Base-by-base conservation (phyloP, 2,113 vertebrate species). In the Erythrocebus patas region DNA sequence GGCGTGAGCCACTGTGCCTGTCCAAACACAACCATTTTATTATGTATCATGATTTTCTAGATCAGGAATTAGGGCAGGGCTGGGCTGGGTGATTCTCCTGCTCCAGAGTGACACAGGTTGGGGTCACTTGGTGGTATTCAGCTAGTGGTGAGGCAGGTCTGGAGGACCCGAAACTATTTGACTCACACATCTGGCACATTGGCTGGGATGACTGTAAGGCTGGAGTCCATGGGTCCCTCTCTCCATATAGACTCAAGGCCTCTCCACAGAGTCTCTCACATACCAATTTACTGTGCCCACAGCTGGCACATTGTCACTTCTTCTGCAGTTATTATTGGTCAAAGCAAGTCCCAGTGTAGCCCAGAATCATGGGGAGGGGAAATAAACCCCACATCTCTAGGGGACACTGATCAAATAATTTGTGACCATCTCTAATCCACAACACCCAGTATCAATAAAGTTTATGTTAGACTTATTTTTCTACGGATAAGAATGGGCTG, bases 1-100 rank as follows among this genome's bases (percentile, higher is more conserved):
- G 27, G 27, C 1, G 0, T 64, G 61, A 64, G 61, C 27, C 61
- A 64, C 27, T 32, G 61, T 12, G 2, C 12, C 12, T 12, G 0
- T 30, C 61, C 61, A 13, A 76, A 38, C 27, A 66, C 70, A 50
- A 3, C 1, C 0, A 1, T 87, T 76, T 48, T 32, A 35, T 52
- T 52, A 35, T 38, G 25, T 40, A 1, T 18, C 11, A 4, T 95
- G 89, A 73, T 70, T 88, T 61, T 86, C 83, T 89, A 18, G 18
- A 43, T 76, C 32, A 32, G 91, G 85, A 82, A 45, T 73, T 10
- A 76, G 55, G 85, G 18, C n/a, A 9, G 66, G 78, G 76, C 73
- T 95, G 75, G 57, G 48, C 35, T 68, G n/a, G 8, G 27, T 27
- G 76, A 57, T 8, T 95, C 83, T 94, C 32, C 35, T 78, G 64